Evolutionary conservation across 2,113 vertebrate species (phyloP), one percentile per base, ranked within the genome.

Genomic region (Epinephelus lanceolatus): DNA sequence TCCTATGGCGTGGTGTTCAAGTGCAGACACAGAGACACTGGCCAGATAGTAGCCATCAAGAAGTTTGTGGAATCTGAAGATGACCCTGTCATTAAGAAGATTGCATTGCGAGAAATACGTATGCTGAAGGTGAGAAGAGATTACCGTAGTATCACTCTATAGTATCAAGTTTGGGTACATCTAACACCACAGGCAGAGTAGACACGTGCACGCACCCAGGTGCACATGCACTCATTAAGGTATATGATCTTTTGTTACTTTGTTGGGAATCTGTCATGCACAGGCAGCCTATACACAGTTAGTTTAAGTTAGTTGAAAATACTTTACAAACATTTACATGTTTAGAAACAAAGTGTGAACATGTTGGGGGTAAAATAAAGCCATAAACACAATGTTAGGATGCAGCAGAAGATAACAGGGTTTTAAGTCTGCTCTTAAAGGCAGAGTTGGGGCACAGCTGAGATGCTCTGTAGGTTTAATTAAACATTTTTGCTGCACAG

Each of bases 1-100:
- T 97, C 96, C 47, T 97, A 97, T 0, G 97, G 97, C 0, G 96
- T 97, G 76, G 96, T 97, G 57, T 97, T 97, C 88, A 97, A 97
- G 45, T 97, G 96, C 94, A 95, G 96, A 92, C 95, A 97, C 87
- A 95, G 94, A 78, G 96, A 96, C 21, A 96, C 95, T 0, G 96
- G 96, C 8, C 96, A 97, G 91, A 91, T 97, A 14, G 96, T 97
- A 1, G 96, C 97, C 86, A 96, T 97, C 88, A 97, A 97, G 92
- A 97, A 96, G 79, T 97, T 97, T 88, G 95, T 97, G 84, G 96
- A 97, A 76, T 97, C 96, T 1, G 96, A 97, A 87, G 96, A 97
- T 0, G 96, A 97, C 68, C 96, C 96, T 0, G 93, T 97, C 49
- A 95, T 97, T 78, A 97, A 96, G 93, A 97, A 97, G 94, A 97